These are phyloP conservation scores for Eufriesea mexicana DNA, from an alignment of 1,140 invertebrate species.

Conservation along the genomic window DNA sequence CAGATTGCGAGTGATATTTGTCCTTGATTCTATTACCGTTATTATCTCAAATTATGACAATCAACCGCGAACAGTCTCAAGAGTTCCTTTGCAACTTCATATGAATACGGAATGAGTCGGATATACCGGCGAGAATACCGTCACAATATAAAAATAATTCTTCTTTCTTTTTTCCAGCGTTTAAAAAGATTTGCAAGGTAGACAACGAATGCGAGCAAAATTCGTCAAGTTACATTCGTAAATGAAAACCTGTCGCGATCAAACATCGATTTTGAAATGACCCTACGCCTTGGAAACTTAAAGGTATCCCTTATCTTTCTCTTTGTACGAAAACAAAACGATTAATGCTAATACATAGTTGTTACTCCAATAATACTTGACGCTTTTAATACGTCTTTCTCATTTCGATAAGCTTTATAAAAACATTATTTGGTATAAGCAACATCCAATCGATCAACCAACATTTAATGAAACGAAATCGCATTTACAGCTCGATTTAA, in stretches of 20 bases:
- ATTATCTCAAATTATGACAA: constrained; percentile 31
- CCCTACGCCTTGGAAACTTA: neutral
- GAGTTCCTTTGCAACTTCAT: neutral
- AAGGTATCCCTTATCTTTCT: neutral
- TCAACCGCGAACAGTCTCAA: neutral
- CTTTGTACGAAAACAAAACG: too few species aligned
- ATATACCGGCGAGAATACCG: neutral
- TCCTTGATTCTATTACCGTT: constrained; percentile 26
- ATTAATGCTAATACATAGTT: too few species aligned
- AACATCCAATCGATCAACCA: neutral
- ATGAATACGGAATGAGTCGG: constrained; percentile 28
- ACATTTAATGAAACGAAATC: neutral
- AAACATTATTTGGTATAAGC: constrained; percentile 21
- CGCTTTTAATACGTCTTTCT: neutral
- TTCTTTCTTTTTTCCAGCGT: neutral
- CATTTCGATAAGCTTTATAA: neutral
- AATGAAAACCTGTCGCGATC: neutral
- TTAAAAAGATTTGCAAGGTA: neutral
- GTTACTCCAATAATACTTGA: too few species aligned
- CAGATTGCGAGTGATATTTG: constrained; percentile 17
- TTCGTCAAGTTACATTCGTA: neutral
- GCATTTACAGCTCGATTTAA: neutral
- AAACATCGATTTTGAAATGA: neutral
- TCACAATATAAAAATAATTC: constrained; percentile 28
- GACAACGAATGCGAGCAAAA: neutral